These are phyloP conservation scores for Hemitrygon akajei DNA, from an alignment of 2,797 vertebrate genomes.

Conservation along the genomic window DNA sequence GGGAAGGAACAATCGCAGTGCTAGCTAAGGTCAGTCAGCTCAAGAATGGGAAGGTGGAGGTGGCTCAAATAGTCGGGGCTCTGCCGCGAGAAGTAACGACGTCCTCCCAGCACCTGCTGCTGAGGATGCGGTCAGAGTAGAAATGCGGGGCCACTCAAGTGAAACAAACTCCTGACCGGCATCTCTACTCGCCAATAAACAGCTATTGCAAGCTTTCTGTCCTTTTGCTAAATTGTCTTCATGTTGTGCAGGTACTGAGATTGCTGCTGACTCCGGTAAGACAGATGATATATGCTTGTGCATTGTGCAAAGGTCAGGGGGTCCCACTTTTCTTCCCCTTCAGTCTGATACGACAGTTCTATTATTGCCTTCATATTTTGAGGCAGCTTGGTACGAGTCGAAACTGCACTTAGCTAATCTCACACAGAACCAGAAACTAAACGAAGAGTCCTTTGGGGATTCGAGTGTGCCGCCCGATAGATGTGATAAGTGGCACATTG, in stretches of 20 bases:
- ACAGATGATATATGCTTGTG: background rate
- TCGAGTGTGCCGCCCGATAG: background rate
- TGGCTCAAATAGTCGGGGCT: background rate
- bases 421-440: background rate
- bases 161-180: background rate
- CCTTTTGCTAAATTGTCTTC: background rate
- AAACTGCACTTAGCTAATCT: background rate
- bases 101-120: background rate
- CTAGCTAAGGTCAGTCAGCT: background rate
- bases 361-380: background rate
- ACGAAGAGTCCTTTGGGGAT: background rate
- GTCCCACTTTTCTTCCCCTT: background rate
- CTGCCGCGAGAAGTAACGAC: background rate
- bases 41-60: background rate
- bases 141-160: background rate
- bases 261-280: background rate
- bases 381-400: background rate
- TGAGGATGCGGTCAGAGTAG: background rate
- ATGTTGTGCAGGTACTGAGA: background rate
- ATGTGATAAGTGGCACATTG: background rate
- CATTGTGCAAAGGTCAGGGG: background rate
- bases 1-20: background rate
- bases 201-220: background rate
- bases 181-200: background rate
- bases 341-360: background rate